These are phyloP conservation scores for Zaprionus camerounensis DNA, from an alignment of 1,140 invertebrate species.

Conservation along the genomic window DNA sequence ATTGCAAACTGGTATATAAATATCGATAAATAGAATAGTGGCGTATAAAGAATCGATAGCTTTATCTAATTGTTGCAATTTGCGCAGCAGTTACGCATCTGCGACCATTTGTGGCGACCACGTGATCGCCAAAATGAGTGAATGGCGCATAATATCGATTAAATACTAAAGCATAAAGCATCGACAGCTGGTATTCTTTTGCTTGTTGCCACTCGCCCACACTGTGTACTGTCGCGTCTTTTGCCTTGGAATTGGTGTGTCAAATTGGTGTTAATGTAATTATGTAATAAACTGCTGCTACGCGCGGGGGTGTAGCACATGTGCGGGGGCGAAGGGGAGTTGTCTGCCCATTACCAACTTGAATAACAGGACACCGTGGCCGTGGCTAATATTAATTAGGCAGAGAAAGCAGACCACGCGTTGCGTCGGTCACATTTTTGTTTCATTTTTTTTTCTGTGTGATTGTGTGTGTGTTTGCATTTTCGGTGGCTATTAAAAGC, in stretches of 20 bases:
- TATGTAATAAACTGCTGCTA: slow-evolving; percentile 67
- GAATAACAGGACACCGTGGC: slow-evolving; percentile 60
- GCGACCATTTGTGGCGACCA: no score
- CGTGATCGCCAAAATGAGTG: no score
- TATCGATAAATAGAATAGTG: no score
- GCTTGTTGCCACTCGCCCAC: background rate
- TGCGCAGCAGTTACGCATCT: no score
- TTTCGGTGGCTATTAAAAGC: slow-evolving; percentile 43
- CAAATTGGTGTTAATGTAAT: slow-evolving; percentile 73
- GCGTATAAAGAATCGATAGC: no score
- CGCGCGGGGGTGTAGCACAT: slow-evolving; percentile 36
- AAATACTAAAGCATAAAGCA: background rate
- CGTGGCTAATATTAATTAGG: slow-evolving; percentile 77
- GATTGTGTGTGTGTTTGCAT: slow-evolving; percentile 27
- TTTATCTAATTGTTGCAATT: no score
- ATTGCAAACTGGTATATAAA: no score
- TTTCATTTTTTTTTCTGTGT: no score
- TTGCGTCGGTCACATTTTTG: background rate
- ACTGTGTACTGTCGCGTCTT: background rate
- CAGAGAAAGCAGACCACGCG: slow-evolving; percentile 17
- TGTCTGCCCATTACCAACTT: slow-evolving; percentile 45
- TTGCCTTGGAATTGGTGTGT: slow-evolving; percentile 34
- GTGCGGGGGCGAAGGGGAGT: slow-evolving; percentile 20
- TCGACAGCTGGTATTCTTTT: background rate
- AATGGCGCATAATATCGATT: no score